Base-by-base conservation (phyloP, 2,888 invertebrate genomes). In the Tubulanus polymorphus region DNA sequence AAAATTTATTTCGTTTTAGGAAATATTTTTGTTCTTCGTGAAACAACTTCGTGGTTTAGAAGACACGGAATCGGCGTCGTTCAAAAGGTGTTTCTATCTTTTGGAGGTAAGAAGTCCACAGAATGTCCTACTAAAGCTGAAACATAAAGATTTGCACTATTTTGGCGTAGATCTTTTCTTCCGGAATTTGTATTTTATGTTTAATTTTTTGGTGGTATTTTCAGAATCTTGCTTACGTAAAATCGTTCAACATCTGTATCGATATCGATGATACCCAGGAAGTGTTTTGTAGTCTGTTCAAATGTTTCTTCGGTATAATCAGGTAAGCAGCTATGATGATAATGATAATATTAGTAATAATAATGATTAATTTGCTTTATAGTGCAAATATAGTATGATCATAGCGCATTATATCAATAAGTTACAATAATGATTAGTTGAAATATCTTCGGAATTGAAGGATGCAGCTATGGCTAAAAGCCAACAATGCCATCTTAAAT, bases 231-330 rank as follows among this genome's bases (percentile, higher is more conserved):
- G 94, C 95, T 0, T 95, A 93, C 79, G 95, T 96, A 35, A 97
- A 97, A 80, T 93, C 94, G 0, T 96, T 97, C 81, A 96, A 96
- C 80, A 96, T 97, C 89, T 96, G 95, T 79, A 93, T 96, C 76
- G 96, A 97, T 79, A 82, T 97, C 56, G 96, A 96, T 78, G 95
- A 96, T 81, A 93, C 92, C 70, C 94, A 95, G 79, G 93, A 94
- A 79, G 93, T 97, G 70, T 95, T 96, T 81, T 91, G 92, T 74
- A 88, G 88, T 15, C 84, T 97, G 1, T 96, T 95, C 82, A 87
- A 89, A 55, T 85, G 94, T 53, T 91, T 96, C 86, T 96, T 96
- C 78, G 90, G 88, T 80, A 93, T 95, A 79, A 92, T 96, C 71
- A 95, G 93, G 93, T 93, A 78, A 86, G 88, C 85, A 32, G n/a